Evolutionary conservation across 2,113 vertebrate genomes (phyloP), one percentile per base, ranked within the genome.

Genomic region (Callipepla squamata): DNA sequence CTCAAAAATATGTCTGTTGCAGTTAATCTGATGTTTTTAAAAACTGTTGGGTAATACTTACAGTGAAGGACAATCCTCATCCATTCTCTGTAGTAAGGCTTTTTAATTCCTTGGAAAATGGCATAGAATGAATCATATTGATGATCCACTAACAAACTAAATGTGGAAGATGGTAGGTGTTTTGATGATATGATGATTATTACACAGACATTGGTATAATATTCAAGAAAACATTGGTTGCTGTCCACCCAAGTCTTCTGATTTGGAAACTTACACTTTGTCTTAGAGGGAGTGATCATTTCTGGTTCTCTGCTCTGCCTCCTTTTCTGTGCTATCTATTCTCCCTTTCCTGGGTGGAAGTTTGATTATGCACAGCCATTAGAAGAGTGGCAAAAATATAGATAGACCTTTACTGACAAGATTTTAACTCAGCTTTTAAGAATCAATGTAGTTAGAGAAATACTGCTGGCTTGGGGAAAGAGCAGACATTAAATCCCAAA

Each of bases 341-440:
- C 19, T 20, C 21, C 4, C 0, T 10, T 55, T 61, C 13, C 21
- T 0, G 1, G 38, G 25, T 36, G 82, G 13, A 4, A 11, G 3
- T 22, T 76, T 79, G 3, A 2, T 22, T 26, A 13, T 22, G 23
- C 34, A 34, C 25, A 10, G 21, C 10, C 14, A 48, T 59, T 34
- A 45, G 9, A 66, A 65, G 17, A 36, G 50, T 12, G 8, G 10
- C 8, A 76, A 70, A 67, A 13, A 6, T 34, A 14, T 6, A 81
- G 23, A 45, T 3, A 65, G 38, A 9, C 14, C 20, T 69, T 87
- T 50, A 50, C 13, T 74, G 32, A 80, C 8, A 16, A 81, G 34
- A 18, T 82, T 70, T 66, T 85, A 70, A 68, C 18, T 23, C 13
- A 78, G 6, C 11, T 80, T 70, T 83, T 14, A 65, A 28, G 6